phyloP scores from a whole-genome alignment of 2,113 vertebrate genomes.

The Lasiurus cinereus region DNA sequence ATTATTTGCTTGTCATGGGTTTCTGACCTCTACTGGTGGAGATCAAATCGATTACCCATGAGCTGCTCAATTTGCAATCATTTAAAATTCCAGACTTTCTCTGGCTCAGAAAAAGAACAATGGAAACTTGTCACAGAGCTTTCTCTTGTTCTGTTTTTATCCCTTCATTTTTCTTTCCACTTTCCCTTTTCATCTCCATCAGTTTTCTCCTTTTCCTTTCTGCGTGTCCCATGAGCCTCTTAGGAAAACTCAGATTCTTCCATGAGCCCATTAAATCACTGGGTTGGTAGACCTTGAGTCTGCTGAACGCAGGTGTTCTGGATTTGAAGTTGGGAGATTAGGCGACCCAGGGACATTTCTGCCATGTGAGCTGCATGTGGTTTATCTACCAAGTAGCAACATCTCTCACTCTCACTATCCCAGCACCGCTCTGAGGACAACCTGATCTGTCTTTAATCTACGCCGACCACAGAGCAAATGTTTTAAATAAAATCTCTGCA shows the following conservation, averaged over 20 bases:
- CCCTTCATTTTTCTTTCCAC: not conserved
- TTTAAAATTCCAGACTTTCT: not conserved
- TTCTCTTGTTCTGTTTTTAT: constrained; percentile 38
- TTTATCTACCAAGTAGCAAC: constrained; percentile 88
- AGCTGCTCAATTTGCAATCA: constrained; percentile 57
- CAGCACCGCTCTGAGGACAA: constrained; percentile 88
- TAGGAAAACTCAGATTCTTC: not conserved
- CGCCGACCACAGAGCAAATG: constrained; percentile 93
- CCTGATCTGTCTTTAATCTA: constrained; percentile 90
- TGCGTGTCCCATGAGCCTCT: not conserved
- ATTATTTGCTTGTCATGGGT: constrained; percentile 39
- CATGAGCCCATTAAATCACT: not conserved
- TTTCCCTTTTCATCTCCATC: not conserved
- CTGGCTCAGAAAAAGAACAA: not conserved
- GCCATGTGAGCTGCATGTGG: constrained; percentile 89
- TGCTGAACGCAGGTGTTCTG: constrained; percentile 85
- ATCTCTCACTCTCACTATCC: constrained; percentile 90
- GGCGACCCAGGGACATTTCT: constrained; percentile 79
- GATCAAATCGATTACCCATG: constrained; percentile 75
- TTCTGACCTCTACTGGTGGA: not conserved
- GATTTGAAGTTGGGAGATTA: not conserved
- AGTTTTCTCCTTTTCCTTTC: not conserved
- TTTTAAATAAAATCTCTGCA: constrained; percentile 94
- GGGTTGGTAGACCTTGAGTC: not conserved
- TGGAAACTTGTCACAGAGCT: not conserved